Percentiles rank a stretch among this genome's conserved stretches.
phyloP scores from a whole-genome alignment of 1,140 invertebrate genomes.

The Andricus grossulariae region DNA sequence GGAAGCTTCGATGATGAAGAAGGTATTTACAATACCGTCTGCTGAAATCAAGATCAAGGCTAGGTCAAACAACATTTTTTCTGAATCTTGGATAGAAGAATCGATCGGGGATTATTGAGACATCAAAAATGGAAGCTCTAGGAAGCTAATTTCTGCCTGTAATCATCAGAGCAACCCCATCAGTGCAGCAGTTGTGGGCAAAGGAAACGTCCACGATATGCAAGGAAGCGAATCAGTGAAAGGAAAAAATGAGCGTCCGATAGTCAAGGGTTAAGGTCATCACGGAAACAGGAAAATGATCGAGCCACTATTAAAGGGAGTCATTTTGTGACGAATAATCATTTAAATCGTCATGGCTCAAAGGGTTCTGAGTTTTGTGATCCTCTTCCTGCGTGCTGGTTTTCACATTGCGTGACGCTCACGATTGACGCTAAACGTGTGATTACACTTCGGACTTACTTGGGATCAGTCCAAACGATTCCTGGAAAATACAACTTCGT shows the following conservation, averaged over 20 bases:
- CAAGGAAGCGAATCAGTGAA: slow-evolving; percentile 23
- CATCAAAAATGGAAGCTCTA: background rate
- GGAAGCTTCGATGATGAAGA: slow-evolving; percentile 64
- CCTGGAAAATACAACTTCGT: slow-evolving; percentile 58
- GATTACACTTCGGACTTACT: slow-evolving; percentile 60
- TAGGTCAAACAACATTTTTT: background rate
- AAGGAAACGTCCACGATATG: background rate
- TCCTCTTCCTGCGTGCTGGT: slow-evolving; percentile 45
- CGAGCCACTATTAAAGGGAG: slow-evolving; percentile 30
- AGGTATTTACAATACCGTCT: slow-evolving; percentile 71
- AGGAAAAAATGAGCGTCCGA: slow-evolving; percentile 50
- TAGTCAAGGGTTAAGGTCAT: slow-evolving; percentile 59
- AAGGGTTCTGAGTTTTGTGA: slow-evolving; percentile 50
- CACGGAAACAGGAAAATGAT: slow-evolving; percentile 47
- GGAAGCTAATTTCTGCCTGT: background rate
- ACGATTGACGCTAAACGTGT: slow-evolving; percentile 61
- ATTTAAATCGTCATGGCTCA: slow-evolving; percentile 58
- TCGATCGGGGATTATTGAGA: slow-evolving; percentile 22
- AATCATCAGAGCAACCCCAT: background rate
- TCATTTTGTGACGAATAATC: slow-evolving; percentile 60
- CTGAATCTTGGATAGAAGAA: slow-evolving; percentile 32
- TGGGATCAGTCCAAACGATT: slow-evolving; percentile 51
- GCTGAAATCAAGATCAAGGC: slow-evolving; percentile 50
- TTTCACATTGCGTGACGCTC: slow-evolving; percentile 61
- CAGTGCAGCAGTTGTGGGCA: background rate